phyloP scores from a whole-genome alignment of 2,113 vertebrate species.

The Pedetes capensis region DNA sequence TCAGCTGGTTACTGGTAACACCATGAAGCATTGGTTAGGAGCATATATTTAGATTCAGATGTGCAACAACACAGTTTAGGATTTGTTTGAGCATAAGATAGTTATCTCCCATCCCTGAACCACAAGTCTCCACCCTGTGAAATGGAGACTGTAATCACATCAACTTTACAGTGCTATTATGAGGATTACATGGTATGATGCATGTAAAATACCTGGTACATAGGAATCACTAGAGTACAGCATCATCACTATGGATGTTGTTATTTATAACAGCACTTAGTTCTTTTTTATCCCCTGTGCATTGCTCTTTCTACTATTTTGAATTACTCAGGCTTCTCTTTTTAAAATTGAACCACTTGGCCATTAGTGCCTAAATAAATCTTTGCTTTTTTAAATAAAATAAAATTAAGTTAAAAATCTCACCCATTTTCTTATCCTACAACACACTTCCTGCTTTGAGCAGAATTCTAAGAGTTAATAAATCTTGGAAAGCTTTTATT shows the following conservation, averaged over 20 bases:
- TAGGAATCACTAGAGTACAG: not conserved
- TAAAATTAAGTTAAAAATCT: slow-evolving; percentile 20
- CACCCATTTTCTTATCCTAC: not conserved
- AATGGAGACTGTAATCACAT: not conserved
- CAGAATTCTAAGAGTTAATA: slow-evolving; percentile 55
- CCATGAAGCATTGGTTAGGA: not conserved
- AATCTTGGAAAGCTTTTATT: slow-evolving; percentile 44
- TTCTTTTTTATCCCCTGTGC: not conserved
- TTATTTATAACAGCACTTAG: not conserved
- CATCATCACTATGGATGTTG: not conserved
- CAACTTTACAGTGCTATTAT: not conserved
- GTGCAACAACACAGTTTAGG: not conserved
- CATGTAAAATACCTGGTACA: not conserved
- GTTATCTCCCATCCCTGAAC: not conserved
- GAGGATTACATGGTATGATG: not conserved
- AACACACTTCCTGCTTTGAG: slow-evolving; percentile 28
- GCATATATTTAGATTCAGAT: not conserved
- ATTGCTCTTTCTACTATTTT: slow-evolving; percentile 16
- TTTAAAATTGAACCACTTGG: slow-evolving; percentile 17
- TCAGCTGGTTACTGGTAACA: not conserved
- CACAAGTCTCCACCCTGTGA: not conserved
- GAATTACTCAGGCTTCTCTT: not conserved
- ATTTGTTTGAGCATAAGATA: not conserved
- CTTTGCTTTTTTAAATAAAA: not conserved
- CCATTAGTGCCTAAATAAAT: slow-evolving; percentile 38